phyloP scores from a whole-genome alignment of 2,888 invertebrate genomes.

The Omphaloscelis lunosa region DNA sequence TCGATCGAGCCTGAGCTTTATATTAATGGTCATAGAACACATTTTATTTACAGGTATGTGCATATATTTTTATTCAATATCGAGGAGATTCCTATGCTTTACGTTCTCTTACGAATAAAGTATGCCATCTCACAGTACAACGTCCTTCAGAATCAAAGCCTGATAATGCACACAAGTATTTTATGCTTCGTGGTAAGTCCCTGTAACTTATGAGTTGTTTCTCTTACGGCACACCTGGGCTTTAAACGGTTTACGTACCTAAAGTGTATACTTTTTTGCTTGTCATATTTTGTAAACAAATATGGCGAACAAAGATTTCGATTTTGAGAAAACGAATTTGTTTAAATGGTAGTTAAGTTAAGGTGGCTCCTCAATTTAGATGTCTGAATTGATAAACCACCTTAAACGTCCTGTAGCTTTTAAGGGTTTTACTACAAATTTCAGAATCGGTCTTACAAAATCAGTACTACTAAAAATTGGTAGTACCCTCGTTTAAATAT shows the following conservation, averaged over 20 bases:
- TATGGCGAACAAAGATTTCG: not conserved
- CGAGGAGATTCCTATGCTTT: not conserved
- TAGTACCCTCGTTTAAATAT: not conserved
- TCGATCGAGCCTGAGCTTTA: too few species aligned
- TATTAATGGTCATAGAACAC: too few species aligned
- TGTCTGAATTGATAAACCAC: not conserved
- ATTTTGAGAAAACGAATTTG: not conserved
- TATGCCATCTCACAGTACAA: not conserved
- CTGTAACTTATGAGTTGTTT: conserved; percentile 56
- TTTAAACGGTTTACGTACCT: conserved; percentile 22
- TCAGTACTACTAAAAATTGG: not conserved
- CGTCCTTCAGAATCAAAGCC: conserved; percentile 51
- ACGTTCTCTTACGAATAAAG: not conserved
- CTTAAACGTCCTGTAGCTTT: not conserved
- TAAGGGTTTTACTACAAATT: not conserved
- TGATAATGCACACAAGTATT: conserved; percentile 44
- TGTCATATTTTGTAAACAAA: conserved; percentile 1
- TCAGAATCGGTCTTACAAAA: not conserved
- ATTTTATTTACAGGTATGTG: too few species aligned
- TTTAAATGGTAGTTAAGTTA: not conserved
- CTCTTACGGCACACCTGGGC: conserved; percentile 54
- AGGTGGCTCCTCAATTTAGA: not conserved
- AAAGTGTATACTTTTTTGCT: not conserved
- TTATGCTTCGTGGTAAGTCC: conserved; percentile 42
- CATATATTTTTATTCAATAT: not conserved